Base-by-base conservation (phyloP, 2,888 invertebrate genomes). In the Parelbella ahira region DNA sequence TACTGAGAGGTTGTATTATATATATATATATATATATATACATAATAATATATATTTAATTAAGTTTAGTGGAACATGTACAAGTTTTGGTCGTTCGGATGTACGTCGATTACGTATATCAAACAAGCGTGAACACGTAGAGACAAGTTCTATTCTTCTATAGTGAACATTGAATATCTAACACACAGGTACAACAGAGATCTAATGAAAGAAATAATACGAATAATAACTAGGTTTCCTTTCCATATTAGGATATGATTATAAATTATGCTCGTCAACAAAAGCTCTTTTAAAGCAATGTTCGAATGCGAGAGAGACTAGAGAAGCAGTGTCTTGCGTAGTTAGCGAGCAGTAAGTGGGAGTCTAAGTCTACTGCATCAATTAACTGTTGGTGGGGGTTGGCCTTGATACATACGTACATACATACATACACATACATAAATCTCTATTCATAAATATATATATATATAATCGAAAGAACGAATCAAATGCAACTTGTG, bases 311-410 rank as follows among this genome's bases (percentile, higher is more conserved):
- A 77, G 76, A 69, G 68, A 82, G 87, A 87, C 87, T 87, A 87
- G 87, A 84, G 77, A 77, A 80, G 83, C 79, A 74, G 73, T 74
- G 74, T 77, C 60, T 70, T 68, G 73, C 70, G 70, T 61, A 66
- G 70, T 71, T 67, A 70, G 77, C 72, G 72, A 73, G 77, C 75
- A 72, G 80, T 63, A 66, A 63, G 53, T 60, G 60, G 83, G n/a
- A n/a, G n/a, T n/a, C n/a, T n/a, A n/a, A 84, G 84, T 86, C 86
- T 80, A 84, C 82, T 86, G 84, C 86, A 84, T 84, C 86, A 84
- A 84, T 84, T 82, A 82, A 77, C 82, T 73, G 79, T 72, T 69
- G 76, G 74, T 69, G 81, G 79, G 64, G 71, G 71, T 72, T 68
- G 76, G 77, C 76, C 70, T 52, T 49, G 41, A 47, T 47, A 54